phyloP scores from a whole-genome alignment of 2,888 invertebrate genomes.

The Willowsia nigromaculata region DNA sequence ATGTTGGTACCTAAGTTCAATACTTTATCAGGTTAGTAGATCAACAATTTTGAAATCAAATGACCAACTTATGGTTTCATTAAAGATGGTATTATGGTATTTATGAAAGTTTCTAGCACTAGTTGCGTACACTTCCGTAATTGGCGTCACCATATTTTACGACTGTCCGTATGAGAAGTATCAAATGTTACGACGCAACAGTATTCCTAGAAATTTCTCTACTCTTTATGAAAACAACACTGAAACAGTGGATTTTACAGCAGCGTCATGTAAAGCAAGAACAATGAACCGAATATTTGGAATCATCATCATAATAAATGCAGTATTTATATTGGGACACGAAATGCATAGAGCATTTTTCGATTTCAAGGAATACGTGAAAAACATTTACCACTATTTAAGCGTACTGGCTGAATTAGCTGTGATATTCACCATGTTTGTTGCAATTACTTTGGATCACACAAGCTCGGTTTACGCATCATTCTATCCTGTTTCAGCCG shows the following conservation, averaged over 20 bases:
- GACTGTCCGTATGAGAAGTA: conserved; percentile 65
- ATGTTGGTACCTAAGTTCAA: conserved; percentile 38
- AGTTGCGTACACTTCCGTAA: conserved; percentile 47
- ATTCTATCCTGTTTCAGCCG: conserved; percentile 67
- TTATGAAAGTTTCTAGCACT: conserved; percentile 46
- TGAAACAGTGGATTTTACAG: neutral
- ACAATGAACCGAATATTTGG: conserved; percentile 41
- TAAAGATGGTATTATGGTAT: neutral
- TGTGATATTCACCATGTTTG: conserved; percentile 36
- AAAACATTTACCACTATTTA: conserved; percentile 58
- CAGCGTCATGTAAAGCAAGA: conserved; percentile 12
- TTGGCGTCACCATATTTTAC: conserved; percentile 54
- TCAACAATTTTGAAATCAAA: neutral
- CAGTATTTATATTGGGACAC: neutral
- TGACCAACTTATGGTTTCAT: neutral
- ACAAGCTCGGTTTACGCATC: conserved; percentile 46
- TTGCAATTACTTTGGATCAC: conserved; percentile 55
- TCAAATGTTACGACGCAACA: neutral
- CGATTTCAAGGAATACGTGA: conserved; percentile 60
- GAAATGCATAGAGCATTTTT: conserved; percentile 52
- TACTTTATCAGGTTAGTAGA: conserved; percentile 55
- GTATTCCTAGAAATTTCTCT: too few relatives aligned
- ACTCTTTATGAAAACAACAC: neutral
- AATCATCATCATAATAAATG: conserved; percentile 21
- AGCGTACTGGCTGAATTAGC: conserved; percentile 51